Evolutionary conservation across 2,888 invertebrate genomes (phyloP), one percentile per base, ranked within the genome.

Genomic region (Lypha dubia): DNA sequence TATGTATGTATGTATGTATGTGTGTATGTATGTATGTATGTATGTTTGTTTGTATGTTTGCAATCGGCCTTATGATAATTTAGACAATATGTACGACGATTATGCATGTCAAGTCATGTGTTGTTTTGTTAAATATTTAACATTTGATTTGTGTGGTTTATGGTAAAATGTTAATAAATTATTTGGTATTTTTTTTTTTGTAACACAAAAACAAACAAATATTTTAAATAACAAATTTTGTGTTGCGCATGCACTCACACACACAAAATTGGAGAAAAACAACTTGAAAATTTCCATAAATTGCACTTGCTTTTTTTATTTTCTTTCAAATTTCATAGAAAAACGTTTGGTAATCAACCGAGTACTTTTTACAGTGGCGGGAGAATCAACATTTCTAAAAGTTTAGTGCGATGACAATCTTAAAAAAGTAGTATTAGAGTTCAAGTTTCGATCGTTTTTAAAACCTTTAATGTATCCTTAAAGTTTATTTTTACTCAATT

Each of bases 131-230:
- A 79, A 74, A 75, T 63, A 46, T 71, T 49, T 70, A 44, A n/a
- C 51, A 62, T 74, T 53, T 51, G 35, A 73, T 68, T 81, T 68
- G 51, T 81, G 46, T 60, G 68, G 15, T 38, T 75, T 74, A 62
- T 75, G 60, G 68, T 24, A 74, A 38, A n/a, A 60, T 74, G 24
- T 62, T 68, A 28, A 62, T 68, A 74, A 74, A 80, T 80, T 80
- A 49, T 53, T 32, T 44, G 44, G 53, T 62, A 75, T 75, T 81
- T 81, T 28, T 56, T 41, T 49, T 28, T 56, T 41, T 49, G 60
- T 6, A 51, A 28, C 49, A 68, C 51, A 28, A 5, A 22, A 35
- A 60, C 13, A 60, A 49, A 41, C 22, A 51, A 51, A 60, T 51
- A 62, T 70, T 79, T 70, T 3, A 51, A 51, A 79, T 68, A 60